These are phyloP conservation scores for Darevskia mixta DNA, from an alignment of 2,797 vertebrate genomes.

Conservation along the genomic window DNA sequence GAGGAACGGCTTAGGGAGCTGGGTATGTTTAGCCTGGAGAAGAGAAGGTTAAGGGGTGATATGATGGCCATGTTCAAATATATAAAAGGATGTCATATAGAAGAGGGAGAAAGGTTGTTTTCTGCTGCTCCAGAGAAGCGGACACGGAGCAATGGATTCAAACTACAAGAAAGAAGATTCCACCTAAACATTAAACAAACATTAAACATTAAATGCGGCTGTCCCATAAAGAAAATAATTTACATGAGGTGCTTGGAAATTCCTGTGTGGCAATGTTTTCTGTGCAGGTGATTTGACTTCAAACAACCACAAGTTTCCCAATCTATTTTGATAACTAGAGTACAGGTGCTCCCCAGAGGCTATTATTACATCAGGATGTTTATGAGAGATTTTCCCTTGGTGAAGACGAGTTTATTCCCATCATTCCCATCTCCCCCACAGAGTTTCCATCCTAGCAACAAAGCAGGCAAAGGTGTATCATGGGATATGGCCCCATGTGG, in stretches of 20 bases:
- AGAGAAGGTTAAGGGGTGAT: no score
- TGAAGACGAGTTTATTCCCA: background rate
- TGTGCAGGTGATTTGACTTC: background rate
- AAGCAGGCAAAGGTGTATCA: background rate
- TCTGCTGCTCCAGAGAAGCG: no score
- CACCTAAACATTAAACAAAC: no score
- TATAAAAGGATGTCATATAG: no score
- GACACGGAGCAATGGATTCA: no score
- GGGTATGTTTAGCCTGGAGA: no score
- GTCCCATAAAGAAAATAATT: background rate
- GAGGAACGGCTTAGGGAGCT: no score
- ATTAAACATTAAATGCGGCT: no score
- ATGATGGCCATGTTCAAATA: no score
- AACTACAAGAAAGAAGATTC: no score
- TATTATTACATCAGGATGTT: constrained; percentile 5
- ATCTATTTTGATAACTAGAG: background rate
- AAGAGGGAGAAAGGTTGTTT: no score
- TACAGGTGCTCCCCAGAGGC: background rate
- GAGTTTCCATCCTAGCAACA: background rate
- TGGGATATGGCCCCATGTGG: background rate
- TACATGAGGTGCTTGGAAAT: background rate
- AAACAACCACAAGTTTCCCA: background rate
- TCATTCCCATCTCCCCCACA: background rate
- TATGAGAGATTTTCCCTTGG: background rate
- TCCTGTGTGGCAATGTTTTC: background rate